Evolutionary conservation across 2,797 vertebrate genomes (phyloP), one percentile per base, ranked within the genome.

Genomic region (Hafferia zeledoni): DNA sequence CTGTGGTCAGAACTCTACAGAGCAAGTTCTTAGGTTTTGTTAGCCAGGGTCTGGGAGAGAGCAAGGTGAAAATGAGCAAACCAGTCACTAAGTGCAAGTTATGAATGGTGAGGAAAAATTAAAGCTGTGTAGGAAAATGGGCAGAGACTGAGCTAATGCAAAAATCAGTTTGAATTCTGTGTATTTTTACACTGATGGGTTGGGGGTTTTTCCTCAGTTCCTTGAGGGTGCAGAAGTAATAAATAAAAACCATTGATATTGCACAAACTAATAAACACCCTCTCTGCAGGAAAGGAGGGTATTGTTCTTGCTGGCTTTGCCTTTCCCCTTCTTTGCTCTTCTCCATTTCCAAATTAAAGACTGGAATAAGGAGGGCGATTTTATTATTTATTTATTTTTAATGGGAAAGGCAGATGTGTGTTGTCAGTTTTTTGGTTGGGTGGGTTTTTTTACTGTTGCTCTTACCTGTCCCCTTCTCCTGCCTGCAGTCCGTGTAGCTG

Each of bases 191-290:
- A 55, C 5, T 53, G 50, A 76, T 53, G 52, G 11, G 28, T 74
- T 53, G 31, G 9, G 15, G 0, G 11, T 53, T 43, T 31, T 5
- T 27, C 56, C 33, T 65, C 30, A 6, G 30, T 47, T 87, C 61
- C 67, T 63, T 68, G 25, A 84, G 41, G 57, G 30, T 65, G 63
- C 41, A 49, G 55, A 35, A 39, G 70, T 92, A 91, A 87, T 93
- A 41, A 91, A 92, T 92, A 84, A 79, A 78, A 84, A 89, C 22
- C 56, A 90, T 82, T 17, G 81, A 84, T 86, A 79, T 84, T 90
- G 65, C 53, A 94, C 41, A 83, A 90, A 92, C 33, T 86, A 83
- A 86, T 70, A 86, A 88, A 93, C 56, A 86, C 50, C 30, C 52
- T 83, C 68, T 74, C 1, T 57, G 59, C 53, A 60, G 87, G 82